These are phyloP conservation scores for Pachyramphus minor DNA, from an alignment of 2,113 vertebrate species.

Conservation along the genomic window DNA sequence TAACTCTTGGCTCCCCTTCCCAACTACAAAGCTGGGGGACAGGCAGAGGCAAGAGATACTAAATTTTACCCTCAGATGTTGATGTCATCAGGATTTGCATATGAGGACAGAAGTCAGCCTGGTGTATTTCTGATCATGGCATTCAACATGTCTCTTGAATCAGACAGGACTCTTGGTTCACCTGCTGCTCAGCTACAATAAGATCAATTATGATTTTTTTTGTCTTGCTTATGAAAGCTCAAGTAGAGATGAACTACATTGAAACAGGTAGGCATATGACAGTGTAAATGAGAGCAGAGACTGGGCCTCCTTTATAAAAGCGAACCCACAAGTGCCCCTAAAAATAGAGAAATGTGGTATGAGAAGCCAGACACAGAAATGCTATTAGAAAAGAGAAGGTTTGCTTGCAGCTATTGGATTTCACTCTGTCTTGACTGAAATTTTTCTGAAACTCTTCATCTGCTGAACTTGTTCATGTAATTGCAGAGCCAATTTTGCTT, in stretches of 20 bases:
- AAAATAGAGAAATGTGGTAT: background rate
- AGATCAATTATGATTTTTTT: background rate
- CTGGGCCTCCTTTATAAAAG: background rate
- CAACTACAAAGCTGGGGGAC: background rate
- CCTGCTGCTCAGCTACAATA: background rate
- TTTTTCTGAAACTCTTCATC: background rate
- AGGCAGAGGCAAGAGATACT: background rate
- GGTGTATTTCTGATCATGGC: fast-evolving
- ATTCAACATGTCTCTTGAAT: background rate
- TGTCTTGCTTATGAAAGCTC: background rate
- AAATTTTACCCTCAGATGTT: background rate
- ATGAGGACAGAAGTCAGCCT: background rate
- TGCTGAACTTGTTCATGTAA: background rate
- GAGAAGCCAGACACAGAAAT: background rate
- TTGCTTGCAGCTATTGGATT: background rate
- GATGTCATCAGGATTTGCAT: background rate
- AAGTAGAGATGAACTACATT: background rate
- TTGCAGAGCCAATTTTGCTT: background rate
- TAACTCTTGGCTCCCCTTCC: background rate
- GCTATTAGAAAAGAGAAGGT: background rate
- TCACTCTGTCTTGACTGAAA: background rate
- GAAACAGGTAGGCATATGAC: fast-evolving
- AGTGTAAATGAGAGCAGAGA: background rate
- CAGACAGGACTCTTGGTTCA: background rate
- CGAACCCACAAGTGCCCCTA: background rate